Percentiles rank a stretch among this genome's conserved stretches.
phyloP scores from a whole-genome alignment of 2,113 vertebrate species.

The Ursus arctos region DNA sequence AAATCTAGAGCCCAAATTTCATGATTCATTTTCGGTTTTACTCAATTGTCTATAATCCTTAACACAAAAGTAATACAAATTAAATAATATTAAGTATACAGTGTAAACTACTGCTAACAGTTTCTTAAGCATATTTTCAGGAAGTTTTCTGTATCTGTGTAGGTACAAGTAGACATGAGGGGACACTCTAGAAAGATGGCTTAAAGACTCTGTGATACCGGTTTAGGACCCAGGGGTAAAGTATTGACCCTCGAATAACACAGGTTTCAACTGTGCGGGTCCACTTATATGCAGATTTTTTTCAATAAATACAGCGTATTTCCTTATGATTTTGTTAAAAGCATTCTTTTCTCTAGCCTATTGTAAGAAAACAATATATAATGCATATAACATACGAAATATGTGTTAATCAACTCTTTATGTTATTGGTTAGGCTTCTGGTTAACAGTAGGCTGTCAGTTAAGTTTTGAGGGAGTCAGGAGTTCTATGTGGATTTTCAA shows the following conservation, averaged over 20 bases:
- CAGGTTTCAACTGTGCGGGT: background rate
- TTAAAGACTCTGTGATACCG: background rate
- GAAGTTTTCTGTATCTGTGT: background rate
- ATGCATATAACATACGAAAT: background rate
- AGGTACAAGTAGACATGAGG: background rate
- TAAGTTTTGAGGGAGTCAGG: background rate
- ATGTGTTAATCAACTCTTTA: background rate
- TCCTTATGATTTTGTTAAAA: background rate
- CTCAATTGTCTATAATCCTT: background rate
- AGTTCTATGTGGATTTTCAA: background rate
- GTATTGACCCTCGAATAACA: background rate
- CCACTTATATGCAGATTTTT: background rate
- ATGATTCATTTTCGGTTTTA: conserved; percentile 19
- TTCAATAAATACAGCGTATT: background rate
- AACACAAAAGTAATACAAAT: conserved; percentile 22
- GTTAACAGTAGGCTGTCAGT: background rate
- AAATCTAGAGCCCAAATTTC: background rate
- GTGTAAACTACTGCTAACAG: background rate
- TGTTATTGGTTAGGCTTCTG: background rate
- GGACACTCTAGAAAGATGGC: background rate
- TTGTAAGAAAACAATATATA: background rate
- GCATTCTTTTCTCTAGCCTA: background rate
- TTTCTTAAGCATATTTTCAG: background rate
- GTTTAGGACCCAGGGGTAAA: conserved; percentile 36
- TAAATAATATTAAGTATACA: background rate